Base-by-base conservation (phyloP, 2,797 vertebrate genomes). In the Taeniopygia guttata region DNA sequence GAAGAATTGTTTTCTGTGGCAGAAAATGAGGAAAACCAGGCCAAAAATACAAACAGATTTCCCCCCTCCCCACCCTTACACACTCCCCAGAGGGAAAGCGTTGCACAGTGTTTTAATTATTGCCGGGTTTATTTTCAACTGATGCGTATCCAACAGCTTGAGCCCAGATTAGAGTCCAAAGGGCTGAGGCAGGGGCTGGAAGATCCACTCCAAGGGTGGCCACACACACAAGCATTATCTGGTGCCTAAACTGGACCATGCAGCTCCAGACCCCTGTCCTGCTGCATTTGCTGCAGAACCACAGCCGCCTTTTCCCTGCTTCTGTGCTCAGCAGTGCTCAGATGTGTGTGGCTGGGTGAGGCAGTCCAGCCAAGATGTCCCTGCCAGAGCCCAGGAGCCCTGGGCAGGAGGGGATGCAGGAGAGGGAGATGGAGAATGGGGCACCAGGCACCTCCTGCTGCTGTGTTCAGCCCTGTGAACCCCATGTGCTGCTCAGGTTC, bases 21-120 rank as follows among this genome's bases (percentile, higher is more conserved):
- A 91, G 85, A 95, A 84, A 89, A 80, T 29, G 49, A 87, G 56
- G 68, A 77, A 84, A 93, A 63, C 11, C 48, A 59, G 43, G 75
- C 77, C 77, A 92, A 92, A 95, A 93, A 67, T 36, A 78, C 85
- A 90, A 89, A 87, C 58, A 92, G 52, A 88, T 94, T 94, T 21
- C 29, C 38, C 56, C 18, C n/a, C 34, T 40, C 38, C 13, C n/a
- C n/a, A n/a, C n/a, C n/a, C n/a, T n/a, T n/a, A n/a, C n/a, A n/a
- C n/a, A 15, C 23, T 62, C 42, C 60, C 54, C 75, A 38, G 60
- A 49, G 46, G 49, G 73, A 90, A 70, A 56, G 38, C 48, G 3
- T 64, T 66, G 32, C 77, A 79, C 46, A 79, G 75, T 70, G 56
- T 70, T 94, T 93, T 75, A 83, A 77, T 95, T 92, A 85, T 43